phyloP scores from a whole-genome alignment of 2,797 vertebrate species.

The Decapterus maruadsi region DNA sequence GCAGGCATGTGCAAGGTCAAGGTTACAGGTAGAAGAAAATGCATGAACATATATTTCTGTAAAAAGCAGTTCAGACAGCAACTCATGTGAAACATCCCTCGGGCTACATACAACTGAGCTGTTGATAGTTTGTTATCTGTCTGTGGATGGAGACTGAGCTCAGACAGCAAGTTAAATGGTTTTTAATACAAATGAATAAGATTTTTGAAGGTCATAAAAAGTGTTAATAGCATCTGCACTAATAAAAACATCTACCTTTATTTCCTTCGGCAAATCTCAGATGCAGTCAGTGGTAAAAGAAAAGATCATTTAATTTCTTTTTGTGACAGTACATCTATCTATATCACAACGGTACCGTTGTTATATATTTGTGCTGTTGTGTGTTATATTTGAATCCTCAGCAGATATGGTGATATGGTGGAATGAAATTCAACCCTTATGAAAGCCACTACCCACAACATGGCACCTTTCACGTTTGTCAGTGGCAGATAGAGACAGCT shows the following conservation, averaged over 20 bases:
- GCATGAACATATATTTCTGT: constrained; percentile 64
- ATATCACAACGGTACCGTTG: no score
- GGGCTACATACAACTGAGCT: constrained; percentile 1
- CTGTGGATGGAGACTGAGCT: constrained; percentile 26
- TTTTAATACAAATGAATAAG: constrained; percentile 12
- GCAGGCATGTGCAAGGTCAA: constrained; percentile 73
- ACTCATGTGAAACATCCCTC: constrained; percentile 34
- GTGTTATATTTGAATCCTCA: background rate
- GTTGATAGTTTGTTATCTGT: constrained; percentile 50
- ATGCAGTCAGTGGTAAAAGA: background rate
- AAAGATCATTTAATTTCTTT: no score
- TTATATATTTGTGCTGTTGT: background rate
- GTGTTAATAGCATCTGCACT: background rate
- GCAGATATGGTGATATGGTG: constrained; percentile 14
- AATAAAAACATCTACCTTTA: background rate
- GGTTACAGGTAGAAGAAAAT: constrained; percentile 61
- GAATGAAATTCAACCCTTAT: constrained; percentile 17
- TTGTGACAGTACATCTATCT: no score
- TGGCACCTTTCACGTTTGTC: constrained; percentile 56
- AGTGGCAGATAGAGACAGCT: constrained; percentile 57
- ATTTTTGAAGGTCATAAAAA: constrained; percentile 12
- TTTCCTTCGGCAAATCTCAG: background rate
- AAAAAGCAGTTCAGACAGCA: constrained; percentile 27
- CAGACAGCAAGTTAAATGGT: constrained; percentile 26
- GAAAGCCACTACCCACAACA: constrained; percentile 50